These are phyloP conservation scores for Nannoperca obscura DNA, from an alignment of 2,797 vertebrate species.

Conservation along the genomic window DNA sequence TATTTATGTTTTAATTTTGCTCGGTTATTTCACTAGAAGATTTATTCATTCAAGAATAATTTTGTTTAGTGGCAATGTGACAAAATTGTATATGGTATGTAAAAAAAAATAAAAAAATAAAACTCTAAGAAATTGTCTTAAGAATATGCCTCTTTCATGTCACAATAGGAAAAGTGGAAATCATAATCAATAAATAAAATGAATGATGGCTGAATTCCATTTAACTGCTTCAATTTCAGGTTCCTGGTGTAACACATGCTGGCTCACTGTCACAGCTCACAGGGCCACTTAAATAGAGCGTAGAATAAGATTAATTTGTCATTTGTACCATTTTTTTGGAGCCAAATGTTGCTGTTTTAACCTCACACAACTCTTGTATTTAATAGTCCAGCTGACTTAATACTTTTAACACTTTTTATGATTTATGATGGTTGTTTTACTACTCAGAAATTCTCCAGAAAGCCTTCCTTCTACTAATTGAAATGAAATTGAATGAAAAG, in stretches of 20 bases:
- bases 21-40: not conserved
- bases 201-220: too few relatives aligned
- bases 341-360: not conserved
- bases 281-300: too few relatives aligned
- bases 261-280: not conserved
- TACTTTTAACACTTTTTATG: not conserved
- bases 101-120: too few relatives aligned
- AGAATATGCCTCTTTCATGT: too few relatives aligned
- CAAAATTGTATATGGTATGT: not conserved
- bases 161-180: not conserved
- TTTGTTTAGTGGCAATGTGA: not conserved
- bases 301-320: not conserved
- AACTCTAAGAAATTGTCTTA: not conserved
- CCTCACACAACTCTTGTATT: not conserved
- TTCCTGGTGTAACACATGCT: too few relatives aligned
- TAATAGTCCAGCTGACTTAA: not conserved
- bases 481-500: too few relatives aligned
- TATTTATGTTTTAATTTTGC: not conserved
- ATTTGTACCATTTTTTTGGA: not conserved
- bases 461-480: not conserved
- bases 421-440: not conserved
- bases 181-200: not conserved
- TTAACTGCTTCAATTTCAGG: too few relatives aligned
- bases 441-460: not conserved
- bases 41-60: not conserved